Percentiles rank a stretch among this genome's conserved stretches.
Conservation (phyloP, 2,888 invertebrate genomes). For the Zaprionus bogoriensis region DNA sequence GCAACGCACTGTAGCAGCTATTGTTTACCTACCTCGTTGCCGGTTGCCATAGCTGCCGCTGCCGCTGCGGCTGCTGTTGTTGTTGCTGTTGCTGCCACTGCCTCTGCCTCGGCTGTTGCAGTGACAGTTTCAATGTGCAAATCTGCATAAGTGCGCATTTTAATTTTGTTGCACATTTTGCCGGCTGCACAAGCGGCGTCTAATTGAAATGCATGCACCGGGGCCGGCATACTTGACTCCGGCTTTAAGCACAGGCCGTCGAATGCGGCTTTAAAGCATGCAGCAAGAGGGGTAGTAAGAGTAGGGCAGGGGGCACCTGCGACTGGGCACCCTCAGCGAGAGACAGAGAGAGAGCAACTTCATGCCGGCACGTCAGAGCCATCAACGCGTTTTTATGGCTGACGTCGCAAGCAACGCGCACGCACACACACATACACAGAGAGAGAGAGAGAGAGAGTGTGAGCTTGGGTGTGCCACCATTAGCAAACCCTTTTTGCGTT, state of each 20-base stretch:
- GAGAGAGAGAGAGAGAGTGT: neutral
- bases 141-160: constrained; percentile 79
- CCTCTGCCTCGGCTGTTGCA: constrained; percentile 41
- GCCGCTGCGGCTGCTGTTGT: constrained; percentile 7
- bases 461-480: constrained; percentile 47
- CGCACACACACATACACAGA: constrained; percentile 3
- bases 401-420: constrained; percentile 30
- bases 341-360: constrained; percentile 22
- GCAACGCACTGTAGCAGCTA: constrained; percentile 30
- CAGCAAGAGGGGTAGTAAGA: neutral
- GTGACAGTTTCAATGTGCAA: constrained; percentile 79
- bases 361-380: constrained; percentile 54
- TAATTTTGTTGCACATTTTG: constrained; percentile 79
- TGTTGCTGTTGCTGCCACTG: constrained; percentile 5
- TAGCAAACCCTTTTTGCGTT: constrained; percentile 76
- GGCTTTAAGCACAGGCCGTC: constrained; percentile 52
- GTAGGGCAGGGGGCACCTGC: too few species aligned
- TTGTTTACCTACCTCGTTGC: constrained; percentile 35
- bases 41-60: constrained; percentile 41
- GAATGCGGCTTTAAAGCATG: constrained; percentile 35
- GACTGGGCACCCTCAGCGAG: neutral
- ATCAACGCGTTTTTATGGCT: constrained; percentile 68
- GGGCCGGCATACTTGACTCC: constrained; percentile 51
- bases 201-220: constrained; percentile 73
- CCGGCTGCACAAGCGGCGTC: constrained; percentile 65